Percentiles rank a stretch among this genome's conserved stretches.
These are phyloP conservation scores for Ciconia stormi DNA, from an alignment of 2,113 vertebrate species.

Conservation along the genomic window DNA sequence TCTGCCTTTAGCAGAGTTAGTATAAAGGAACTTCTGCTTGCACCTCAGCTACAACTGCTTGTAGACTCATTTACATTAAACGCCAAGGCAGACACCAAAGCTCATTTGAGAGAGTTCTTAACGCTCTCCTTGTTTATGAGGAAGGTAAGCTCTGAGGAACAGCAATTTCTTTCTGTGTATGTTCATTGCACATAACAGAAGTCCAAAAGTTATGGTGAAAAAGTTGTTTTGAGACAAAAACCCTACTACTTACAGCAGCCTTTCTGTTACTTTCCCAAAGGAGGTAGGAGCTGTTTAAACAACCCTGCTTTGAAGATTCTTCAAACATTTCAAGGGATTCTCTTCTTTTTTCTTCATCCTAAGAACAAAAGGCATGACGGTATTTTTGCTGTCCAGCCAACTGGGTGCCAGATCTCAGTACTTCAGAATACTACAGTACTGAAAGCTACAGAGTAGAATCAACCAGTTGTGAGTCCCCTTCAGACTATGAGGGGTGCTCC, in stretches of 20 bases:
- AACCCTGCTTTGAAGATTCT: conserved; percentile 86
- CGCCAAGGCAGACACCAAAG: background rate
- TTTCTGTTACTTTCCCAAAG: conserved; percentile 88
- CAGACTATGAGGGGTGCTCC: background rate
- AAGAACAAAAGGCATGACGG: background rate
- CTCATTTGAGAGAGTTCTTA: background rate
- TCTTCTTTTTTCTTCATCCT: conserved; percentile 84
- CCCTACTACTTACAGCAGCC: conserved; percentile 79
- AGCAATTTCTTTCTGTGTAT: background rate
- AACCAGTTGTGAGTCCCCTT: background rate
- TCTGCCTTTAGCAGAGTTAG: background rate
- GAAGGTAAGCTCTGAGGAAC: background rate
- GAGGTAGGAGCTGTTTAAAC: conserved; percentile 90
- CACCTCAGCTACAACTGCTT: background rate
- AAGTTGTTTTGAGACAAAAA: background rate
- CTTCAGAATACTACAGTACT: background rate
- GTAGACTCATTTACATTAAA: background rate
- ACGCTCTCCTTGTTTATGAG: background rate
- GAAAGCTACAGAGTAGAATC: background rate
- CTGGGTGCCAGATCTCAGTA: background rate
- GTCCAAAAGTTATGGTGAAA: background rate
- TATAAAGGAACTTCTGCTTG: background rate
- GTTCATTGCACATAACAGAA: background rate
- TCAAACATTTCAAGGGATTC: conserved; percentile 86
- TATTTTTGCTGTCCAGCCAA: background rate